These are phyloP conservation scores for Lota lota DNA, from an alignment of 2,113 vertebrate species.

Conservation along the genomic window DNA sequence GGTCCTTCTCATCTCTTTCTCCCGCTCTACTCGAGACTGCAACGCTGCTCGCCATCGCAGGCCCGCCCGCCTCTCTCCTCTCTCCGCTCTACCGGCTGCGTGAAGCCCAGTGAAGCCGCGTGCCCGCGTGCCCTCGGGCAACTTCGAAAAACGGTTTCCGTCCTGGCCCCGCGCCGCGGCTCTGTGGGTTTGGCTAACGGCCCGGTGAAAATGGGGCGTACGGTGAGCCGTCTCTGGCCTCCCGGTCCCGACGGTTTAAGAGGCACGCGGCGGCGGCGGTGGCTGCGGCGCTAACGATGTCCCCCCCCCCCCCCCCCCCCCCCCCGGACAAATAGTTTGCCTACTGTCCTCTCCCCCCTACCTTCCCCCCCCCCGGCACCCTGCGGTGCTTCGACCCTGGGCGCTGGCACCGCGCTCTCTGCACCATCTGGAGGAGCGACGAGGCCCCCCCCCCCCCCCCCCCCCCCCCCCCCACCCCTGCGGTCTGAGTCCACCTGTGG, in stretches of 20 bases:
- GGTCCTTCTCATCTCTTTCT: slow-evolving; percentile 43
- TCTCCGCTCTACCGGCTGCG: slow-evolving; percentile 41
- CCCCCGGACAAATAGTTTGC: too few species aligned
- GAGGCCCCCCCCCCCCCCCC: too few species aligned
- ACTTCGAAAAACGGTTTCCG: slow-evolving; percentile 28
- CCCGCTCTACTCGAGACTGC: too few species aligned
- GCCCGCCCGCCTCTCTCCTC: slow-evolving; percentile 37
- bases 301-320: too few species aligned
- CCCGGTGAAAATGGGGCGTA: slow-evolving; percentile 51
- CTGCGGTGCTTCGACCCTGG: too few species aligned
- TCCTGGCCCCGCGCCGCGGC: background rate
- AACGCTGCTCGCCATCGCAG: too few species aligned
- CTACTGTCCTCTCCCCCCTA: too few species aligned
- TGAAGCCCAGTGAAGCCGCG: slow-evolving; percentile 17
- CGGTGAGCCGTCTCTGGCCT: slow-evolving; percentile 57
- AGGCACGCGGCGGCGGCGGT: background rate
- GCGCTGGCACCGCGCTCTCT: too few species aligned
- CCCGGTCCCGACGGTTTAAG: slow-evolving; percentile 6
- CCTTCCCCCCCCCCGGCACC: too few species aligned
- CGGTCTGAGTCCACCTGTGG: too few species aligned
- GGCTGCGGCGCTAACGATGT: background rate
- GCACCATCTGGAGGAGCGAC: too few species aligned
- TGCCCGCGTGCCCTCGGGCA: slow-evolving; percentile 31
- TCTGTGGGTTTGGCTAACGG: slow-evolving; percentile 60
- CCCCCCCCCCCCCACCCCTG: too few species aligned